These are phyloP conservation scores for Galerucella pusilla DNA, from an alignment of 2,888 invertebrate species.

Conservation along the genomic window DNA sequence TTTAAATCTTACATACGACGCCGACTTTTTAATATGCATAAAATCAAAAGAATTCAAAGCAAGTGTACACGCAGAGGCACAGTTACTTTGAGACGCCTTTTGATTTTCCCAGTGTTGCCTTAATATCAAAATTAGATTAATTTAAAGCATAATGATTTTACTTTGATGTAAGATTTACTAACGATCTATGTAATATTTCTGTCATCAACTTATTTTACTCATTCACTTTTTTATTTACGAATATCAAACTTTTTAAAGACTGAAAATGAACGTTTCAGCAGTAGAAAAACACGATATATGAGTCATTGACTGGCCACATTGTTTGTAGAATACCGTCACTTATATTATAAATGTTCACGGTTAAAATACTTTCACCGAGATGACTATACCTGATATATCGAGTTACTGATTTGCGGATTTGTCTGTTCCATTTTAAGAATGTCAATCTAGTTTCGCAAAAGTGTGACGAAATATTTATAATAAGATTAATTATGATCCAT, in stretches of 20 bases:
- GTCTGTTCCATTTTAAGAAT: conserved; percentile 4
- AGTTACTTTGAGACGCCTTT: conserved; percentile 26
- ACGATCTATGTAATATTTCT: not conserved
- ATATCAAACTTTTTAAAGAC: too few relatives aligned
- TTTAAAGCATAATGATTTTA: conserved; percentile 14
- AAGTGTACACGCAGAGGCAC: not conserved
- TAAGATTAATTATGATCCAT: not conserved
- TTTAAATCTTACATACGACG: conserved; percentile 24
- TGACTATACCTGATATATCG: conserved; percentile 17
- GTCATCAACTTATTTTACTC: not conserved
- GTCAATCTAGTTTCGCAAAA: conserved; percentile 4
- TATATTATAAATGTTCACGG: conserved; percentile 15
- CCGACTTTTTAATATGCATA: conserved; percentile 12
- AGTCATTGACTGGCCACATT: conserved; percentile 15
- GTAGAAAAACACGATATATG: not conserved
- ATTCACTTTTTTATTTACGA: too few relatives aligned
- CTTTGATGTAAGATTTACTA: conserved; percentile 12
- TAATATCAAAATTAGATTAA: conserved; percentile 25
- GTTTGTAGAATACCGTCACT: conserved; percentile 22
- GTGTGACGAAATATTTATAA: not conserved
- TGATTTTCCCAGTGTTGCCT: conserved; percentile 16
- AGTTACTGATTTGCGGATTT: conserved; percentile 9
- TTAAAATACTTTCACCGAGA: conserved; percentile 24
- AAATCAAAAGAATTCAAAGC: conserved; percentile 32
- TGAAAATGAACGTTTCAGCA: not conserved